phyloP scores from a whole-genome alignment of 2,113 vertebrate species.

The Propithecus coquereli region DNA sequence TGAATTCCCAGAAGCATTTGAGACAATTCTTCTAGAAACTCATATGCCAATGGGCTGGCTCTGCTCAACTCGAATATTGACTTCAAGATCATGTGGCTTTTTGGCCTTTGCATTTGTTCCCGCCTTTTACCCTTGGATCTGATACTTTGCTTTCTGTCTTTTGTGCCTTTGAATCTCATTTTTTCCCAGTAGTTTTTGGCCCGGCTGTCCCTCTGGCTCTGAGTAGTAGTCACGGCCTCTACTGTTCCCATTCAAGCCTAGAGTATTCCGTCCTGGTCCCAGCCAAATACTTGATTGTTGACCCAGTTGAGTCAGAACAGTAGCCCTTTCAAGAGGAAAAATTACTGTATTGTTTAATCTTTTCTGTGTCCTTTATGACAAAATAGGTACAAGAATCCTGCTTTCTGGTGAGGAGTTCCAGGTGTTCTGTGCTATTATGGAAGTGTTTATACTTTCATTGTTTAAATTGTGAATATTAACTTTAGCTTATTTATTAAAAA shows the following conservation, averaged over 20 bases:
- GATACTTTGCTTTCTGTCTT: neutral
- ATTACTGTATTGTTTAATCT: neutral
- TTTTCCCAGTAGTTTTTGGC: neutral
- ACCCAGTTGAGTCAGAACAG: neutral
- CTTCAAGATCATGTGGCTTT: neutral
- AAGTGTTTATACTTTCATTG: neutral
- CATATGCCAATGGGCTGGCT: neutral
- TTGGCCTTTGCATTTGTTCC: neutral
- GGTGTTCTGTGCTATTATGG: neutral
- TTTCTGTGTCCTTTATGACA: neutral
- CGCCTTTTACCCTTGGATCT: neutral
- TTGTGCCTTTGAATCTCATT: neutral
- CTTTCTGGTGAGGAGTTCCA: neutral
- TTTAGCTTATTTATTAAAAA: constrained; percentile 26
- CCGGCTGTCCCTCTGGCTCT: neutral
- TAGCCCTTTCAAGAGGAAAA: neutral
- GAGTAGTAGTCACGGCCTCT: neutral
- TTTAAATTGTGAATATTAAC: neutral
- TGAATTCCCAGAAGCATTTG: neutral
- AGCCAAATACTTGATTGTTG: neutral
- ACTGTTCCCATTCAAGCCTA: neutral
- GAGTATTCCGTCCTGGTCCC: neutral
- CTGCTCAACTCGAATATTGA: constrained; percentile 4
- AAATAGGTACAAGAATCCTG: neutral
- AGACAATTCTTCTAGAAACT: neutral